A percentile compares a stretch with the other conserved stretches of the same genome.
Conservation (phyloP, 2,797 vertebrate genomes). For the Anguilla megastoma region DNA sequence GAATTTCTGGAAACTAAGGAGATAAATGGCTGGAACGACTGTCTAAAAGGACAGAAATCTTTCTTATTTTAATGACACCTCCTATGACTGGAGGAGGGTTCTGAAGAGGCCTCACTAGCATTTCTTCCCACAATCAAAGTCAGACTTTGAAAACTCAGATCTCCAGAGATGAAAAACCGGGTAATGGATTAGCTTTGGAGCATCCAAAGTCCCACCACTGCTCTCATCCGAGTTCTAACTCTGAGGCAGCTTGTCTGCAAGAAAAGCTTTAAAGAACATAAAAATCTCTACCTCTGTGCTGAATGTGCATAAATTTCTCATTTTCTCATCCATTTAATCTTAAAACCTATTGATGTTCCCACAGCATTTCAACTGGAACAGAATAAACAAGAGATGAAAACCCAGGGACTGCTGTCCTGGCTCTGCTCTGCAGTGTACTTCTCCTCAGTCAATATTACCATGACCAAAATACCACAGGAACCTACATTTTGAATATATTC, state of each 20-base stretch:
- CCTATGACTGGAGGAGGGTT: background rate
- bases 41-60: background rate
- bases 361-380: background rate
- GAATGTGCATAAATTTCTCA: background rate
- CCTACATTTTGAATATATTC: no score
- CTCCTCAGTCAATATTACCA: background rate
- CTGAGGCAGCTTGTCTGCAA: background rate
- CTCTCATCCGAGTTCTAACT: background rate
- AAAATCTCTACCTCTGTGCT: background rate
- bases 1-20: background rate
- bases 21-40: background rate
- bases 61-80: background rate
- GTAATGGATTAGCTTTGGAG: conserved; percentile 13
- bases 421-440: background rate
- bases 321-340: background rate
- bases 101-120: background rate
- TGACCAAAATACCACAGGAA: background rate
- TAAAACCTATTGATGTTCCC: background rate
- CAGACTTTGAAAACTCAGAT: background rate
- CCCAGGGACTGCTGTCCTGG: background rate
- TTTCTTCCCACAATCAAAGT: conserved; percentile 17
- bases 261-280: background rate
- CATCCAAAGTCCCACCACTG: background rate
- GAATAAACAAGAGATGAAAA: background rate
- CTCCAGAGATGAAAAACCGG: background rate